Base-by-base conservation (phyloP, 2,888 invertebrate genomes). In the Stenichneumon culpator region DNA sequence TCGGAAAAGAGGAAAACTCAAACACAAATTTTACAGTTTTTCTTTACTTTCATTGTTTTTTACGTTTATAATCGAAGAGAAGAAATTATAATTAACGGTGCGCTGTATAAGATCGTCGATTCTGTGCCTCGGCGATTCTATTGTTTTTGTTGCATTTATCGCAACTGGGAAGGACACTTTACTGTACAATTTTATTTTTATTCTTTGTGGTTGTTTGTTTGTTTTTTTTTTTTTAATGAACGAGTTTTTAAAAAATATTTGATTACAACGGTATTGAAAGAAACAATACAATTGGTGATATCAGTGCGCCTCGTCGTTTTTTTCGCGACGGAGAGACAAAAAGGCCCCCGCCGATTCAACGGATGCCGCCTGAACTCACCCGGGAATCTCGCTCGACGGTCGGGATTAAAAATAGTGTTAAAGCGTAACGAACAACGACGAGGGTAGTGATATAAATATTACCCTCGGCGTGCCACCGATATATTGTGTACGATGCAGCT, bases 401-500 rank as follows among this genome's bases (percentile, higher is more conserved):
- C 83, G 84, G 63, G 77, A 83, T 88, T 78, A 79, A 75, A 84
- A 82, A 81, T 82, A 73, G 80, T 87, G 84, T 69, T 22, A 44
- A 57, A 44, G 77, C 39, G 69, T 39, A 36, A 83, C 73, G 69
- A 52, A 68, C 75, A 63, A 52, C 25, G 39, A 39, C 72, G 39
- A 72, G 70, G 69, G 68, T 36, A 69, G 28, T 50, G 54, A 67
- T 54, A 65, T 47, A 70, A 36, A 19, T 22, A 63, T 11, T 28
- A 14, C 25, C 36, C 22, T 70, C 36, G 32, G 69, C 50, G 50
- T 52, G 2, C 1, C 39, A 25, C 28, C 28, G 39, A 47, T 25
- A 6, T 14, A 44, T 44, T 68, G 47, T 5, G 67, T 57, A 69
- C 73, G 85, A 83, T 94, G 93, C 92, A 92, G 86, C 91, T 93